A percentile compares a stretch with the other conserved stretches of the same genome.
phyloP scores from a whole-genome alignment of 1,140 invertebrate genomes.

The Potamilus streckersoni region DNA sequence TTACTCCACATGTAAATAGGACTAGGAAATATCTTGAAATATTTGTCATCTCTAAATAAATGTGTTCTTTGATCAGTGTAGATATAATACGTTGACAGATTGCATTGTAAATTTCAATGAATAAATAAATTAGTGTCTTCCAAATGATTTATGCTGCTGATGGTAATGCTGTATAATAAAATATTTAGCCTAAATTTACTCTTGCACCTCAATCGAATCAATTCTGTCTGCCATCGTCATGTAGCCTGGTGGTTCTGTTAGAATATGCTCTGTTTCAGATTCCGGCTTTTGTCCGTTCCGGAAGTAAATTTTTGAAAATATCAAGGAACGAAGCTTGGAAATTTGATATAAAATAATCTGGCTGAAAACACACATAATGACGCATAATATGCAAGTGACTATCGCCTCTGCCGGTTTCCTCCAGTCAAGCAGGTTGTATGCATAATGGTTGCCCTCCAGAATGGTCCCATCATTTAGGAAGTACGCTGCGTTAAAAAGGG shows the following conservation, averaged over 20 bases:
- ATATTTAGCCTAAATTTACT: too few relatives aligned
- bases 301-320: constrained; percentile 43
- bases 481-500: constrained; percentile 62
- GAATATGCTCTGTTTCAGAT: constrained; percentile 57
- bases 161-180: too few relatives aligned
- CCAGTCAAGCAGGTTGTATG: constrained; percentile 64
- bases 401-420: constrained; percentile 55
- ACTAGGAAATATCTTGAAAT: too few relatives aligned
- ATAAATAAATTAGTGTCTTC: too few relatives aligned
- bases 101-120: too few relatives aligned
- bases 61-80: too few relatives aligned
- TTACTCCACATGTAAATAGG: too few relatives aligned
- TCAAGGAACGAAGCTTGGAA: constrained; percentile 46
- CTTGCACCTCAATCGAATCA: too few relatives aligned
- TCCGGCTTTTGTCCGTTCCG: constrained; percentile 30
- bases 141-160: too few relatives aligned
- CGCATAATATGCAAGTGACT: constrained; percentile 54
- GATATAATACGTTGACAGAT: too few relatives aligned
- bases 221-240: constrained; percentile 24
- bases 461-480: constrained; percentile 60
- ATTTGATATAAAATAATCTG: constrained; percentile 52
- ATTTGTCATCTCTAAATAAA: too few relatives aligned
- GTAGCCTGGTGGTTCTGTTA: constrained; percentile 31
- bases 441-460: constrained; percentile 51
- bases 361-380: constrained; percentile 46